Conservation (phyloP, 2,797 vertebrate species). For the Cynodonichthys magdalenae region DNA sequence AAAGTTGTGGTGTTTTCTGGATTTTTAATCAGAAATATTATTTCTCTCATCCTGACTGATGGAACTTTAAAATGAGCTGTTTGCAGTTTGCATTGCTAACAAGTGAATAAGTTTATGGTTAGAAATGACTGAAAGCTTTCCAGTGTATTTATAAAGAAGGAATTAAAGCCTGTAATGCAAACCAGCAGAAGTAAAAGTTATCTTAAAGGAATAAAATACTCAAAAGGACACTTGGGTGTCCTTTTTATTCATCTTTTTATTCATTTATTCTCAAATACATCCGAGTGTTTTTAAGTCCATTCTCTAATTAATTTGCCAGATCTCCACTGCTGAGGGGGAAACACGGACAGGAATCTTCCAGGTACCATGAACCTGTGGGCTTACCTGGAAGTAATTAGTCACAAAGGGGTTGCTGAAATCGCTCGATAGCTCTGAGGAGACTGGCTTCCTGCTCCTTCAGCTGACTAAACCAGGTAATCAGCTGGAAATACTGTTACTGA, state of each 20-base stretch:
- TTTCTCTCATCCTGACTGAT: neutral
- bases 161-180: neutral
- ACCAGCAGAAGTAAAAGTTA: neutral
- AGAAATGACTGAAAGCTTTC: neutral
- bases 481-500: slow-evolving; percentile 7
- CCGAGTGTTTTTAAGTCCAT: slow-evolving; percentile 1
- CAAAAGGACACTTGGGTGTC: neutral
- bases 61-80: no score
- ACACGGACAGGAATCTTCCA: slow-evolving; percentile 10
- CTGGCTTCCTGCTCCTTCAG: neutral
- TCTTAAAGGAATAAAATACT: neutral
- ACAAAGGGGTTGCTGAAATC: neutral
- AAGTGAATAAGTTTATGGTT: neutral
- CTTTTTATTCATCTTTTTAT: neutral
- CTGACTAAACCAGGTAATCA: slow-evolving; percentile 19
- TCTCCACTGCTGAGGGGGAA: neutral
- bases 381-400: slow-evolving; percentile 25
- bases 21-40: neutral
- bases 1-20: no score
- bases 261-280: neutral
- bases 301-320: slow-evolving; percentile 8
- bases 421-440: slow-evolving; percentile 6
- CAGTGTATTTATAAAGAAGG: neutral
- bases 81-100: neutral
- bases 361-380: slow-evolving; percentile 8